phyloP scores from a whole-genome alignment of 2,113 vertebrate genomes.

The Apteryx mantelli region DNA sequence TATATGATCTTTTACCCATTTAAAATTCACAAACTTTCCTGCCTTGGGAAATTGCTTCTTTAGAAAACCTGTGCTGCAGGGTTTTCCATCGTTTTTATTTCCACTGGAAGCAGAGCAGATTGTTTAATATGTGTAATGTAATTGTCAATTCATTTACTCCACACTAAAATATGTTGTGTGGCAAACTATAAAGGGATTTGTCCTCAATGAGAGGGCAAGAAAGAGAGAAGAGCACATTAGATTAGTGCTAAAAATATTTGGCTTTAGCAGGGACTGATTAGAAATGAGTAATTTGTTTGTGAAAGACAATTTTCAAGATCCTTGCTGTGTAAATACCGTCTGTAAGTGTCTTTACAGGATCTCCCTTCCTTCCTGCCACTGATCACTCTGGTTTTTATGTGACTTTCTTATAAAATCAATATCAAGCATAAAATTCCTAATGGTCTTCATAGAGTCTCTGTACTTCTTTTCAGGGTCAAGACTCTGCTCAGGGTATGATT shows the following conservation, averaged over 20 bases:
- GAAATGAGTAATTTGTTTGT: not conserved
- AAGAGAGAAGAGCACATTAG: not conserved
- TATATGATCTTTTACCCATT: not conserved
- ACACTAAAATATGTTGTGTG: not conserved
- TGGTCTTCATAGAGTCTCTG: not conserved
- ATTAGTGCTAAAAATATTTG: not conserved
- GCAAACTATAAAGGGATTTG: not conserved
- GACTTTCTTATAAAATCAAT: constrained; percentile 12
- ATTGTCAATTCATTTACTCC: not conserved
- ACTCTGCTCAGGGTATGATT: not conserved
- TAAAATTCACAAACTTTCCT: not conserved
- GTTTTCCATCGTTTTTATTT: not conserved
- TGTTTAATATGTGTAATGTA: not conserved
- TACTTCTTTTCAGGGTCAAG: not conserved
- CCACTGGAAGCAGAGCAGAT: not conserved
- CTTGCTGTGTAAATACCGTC: not conserved
- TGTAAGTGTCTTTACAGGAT: not conserved
- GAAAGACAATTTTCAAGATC: not conserved
- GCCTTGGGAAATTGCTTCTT: not conserved
- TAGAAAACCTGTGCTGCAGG: not conserved
- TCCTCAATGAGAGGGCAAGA: not conserved
- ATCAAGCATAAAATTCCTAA: not conserved
- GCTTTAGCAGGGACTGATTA: not conserved
- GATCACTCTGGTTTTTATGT: not conserved
- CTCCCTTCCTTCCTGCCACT: not conserved